These are phyloP conservation scores for Ophioderma brevispina DNA, from an alignment of 35 echinoderm and acorn worm species.

Conservation along the genomic window DNA sequence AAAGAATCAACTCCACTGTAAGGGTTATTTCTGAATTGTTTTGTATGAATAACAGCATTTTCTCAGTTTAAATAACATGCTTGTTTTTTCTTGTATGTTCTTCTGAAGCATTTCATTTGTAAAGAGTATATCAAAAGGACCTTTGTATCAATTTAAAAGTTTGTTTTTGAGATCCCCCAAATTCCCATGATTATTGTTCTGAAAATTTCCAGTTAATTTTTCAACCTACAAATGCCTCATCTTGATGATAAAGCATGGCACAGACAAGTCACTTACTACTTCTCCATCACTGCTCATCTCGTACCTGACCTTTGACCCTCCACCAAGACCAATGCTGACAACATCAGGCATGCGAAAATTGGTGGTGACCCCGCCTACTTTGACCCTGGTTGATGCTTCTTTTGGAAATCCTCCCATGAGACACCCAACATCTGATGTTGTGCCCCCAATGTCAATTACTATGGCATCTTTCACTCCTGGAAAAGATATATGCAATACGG, in stretches of 20 bases:
- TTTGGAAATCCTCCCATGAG: conserved; percentile 68
- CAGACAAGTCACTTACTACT: too few species aligned
- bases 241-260: too few species aligned
- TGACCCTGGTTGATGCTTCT: conserved; percentile 66
- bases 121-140: too few species aligned
- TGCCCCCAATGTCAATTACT: conserved; percentile 80
- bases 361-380: conserved; percentile 69
- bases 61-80: too few species aligned
- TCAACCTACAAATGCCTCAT: too few species aligned
- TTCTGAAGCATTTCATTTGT: too few species aligned
- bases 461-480: conserved; percentile 60
- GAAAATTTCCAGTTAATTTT: not conserved
- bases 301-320: conserved; percentile 68
- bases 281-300: conserved; percentile 7
- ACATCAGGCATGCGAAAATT: conserved; percentile 97
- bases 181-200: not conserved
- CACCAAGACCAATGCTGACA: conserved; percentile 76
- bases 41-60: too few species aligned
- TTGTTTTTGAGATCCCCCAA: not conserved
- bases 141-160: too few species aligned
- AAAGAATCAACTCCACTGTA: too few species aligned
- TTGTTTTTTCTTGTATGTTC: too few species aligned
- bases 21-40: too few species aligned
- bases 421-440: conserved; percentile 62
- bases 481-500: too few species aligned